phyloP scores from a whole-genome alignment of 1,140 invertebrate species.

The Zaprionus camerounensis region DNA sequence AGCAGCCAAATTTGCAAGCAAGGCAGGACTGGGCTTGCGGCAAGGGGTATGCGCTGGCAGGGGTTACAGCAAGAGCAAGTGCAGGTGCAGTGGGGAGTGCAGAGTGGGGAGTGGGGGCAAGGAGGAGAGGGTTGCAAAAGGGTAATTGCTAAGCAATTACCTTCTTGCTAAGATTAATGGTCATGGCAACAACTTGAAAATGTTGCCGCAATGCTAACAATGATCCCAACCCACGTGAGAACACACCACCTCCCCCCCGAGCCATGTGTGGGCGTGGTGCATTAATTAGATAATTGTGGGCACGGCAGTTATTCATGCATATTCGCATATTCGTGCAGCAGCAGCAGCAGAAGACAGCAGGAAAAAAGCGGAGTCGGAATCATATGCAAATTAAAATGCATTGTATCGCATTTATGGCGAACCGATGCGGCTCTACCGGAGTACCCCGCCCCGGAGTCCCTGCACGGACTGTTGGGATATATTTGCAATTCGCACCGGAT shows the following conservation, averaged over 20 bases:
- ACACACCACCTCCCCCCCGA: not conserved
- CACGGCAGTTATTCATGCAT: constrained; percentile 46
- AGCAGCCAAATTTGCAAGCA: constrained; percentile 39
- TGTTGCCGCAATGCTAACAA: constrained; percentile 78
- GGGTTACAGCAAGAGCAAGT: constrained; percentile 11
- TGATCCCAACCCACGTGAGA: constrained; percentile 55
- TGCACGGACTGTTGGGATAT: constrained; percentile 34
- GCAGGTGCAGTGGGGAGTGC: not conserved
- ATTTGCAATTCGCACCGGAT: constrained; percentile 76
- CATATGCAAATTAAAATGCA: constrained; percentile 57
- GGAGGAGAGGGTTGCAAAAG: constrained; percentile 49
- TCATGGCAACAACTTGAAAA: constrained; percentile 71
- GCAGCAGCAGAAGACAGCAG: not conserved
- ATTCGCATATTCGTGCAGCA: constrained; percentile 23
- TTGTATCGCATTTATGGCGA: constrained; percentile 46
- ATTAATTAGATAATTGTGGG: constrained; percentile 55
- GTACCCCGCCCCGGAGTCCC: constrained; percentile 1
- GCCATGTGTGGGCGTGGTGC: constrained; percentile 24
- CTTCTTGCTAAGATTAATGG: constrained; percentile 80
- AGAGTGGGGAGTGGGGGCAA: too few species aligned
- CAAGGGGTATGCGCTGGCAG: not conserved
- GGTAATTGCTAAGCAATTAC: constrained; percentile 82
- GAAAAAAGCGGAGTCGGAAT: constrained; percentile 17
- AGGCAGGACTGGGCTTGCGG: constrained; percentile 32
- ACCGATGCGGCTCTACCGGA: constrained; percentile 14